Evolutionary conservation across 2,113 vertebrate genomes (phyloP).

Genomic region (Corvus hawaiiensis): DNA sequence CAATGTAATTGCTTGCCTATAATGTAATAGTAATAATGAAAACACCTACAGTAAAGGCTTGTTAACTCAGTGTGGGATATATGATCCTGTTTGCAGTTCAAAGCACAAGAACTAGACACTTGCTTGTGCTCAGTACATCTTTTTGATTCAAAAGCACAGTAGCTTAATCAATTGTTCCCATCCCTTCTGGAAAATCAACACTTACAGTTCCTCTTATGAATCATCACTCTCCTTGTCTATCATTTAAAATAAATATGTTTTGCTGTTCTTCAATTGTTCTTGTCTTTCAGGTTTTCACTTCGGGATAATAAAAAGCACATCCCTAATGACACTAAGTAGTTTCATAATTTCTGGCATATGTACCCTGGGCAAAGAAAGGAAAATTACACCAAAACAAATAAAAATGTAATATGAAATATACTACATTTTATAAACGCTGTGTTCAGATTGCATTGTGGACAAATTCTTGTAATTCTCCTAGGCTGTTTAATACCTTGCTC

Average conservation of each 20-base stretch:
- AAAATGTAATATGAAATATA: not conserved
- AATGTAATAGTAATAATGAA: slow-evolving; percentile 22
- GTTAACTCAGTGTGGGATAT: not conserved
- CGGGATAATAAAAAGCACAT: slow-evolving; percentile 33
- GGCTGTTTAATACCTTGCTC: not conserved
- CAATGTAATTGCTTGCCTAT: slow-evolving; percentile 7
- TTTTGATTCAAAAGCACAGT: not conserved
- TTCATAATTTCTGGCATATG: slow-evolving; percentile 31
- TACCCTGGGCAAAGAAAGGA: slow-evolving; percentile 5
- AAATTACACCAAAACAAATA: not conserved
- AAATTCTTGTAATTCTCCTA: not conserved
- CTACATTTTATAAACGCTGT: not conserved
- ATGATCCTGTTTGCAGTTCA: not conserved
- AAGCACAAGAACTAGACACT: not conserved
- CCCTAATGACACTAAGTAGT: slow-evolving; percentile 42
- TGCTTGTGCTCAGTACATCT: not conserved
- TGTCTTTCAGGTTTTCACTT: slow-evolving; percentile 52
- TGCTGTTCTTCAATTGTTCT: slow-evolving; percentile 13
- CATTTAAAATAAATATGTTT: slow-evolving; percentile 29
- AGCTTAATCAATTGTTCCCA: not conserved
- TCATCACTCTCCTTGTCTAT: slow-evolving; percentile 35
- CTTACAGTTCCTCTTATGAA: slow-evolving; percentile 35
- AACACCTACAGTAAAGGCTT: slow-evolving; percentile 42
- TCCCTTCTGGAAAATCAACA: slow-evolving; percentile 18
- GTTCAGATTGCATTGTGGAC: not conserved